phyloP scores from a whole-genome alignment of 2,113 vertebrate genomes.

The Neodontobutis hainanensis region DNA sequence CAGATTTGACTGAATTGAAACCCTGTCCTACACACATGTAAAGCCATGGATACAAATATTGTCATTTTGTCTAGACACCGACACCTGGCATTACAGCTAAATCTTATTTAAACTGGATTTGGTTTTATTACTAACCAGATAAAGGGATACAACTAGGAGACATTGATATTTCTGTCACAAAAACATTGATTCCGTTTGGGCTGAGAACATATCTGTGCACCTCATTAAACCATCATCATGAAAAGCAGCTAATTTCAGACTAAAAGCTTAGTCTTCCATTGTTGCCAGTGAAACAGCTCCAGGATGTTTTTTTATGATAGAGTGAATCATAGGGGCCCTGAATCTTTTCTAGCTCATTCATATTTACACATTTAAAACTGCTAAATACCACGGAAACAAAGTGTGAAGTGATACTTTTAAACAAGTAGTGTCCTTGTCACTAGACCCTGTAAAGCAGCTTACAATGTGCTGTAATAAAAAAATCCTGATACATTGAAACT shows the following conservation, averaged over 20 bases:
- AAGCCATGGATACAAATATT: not conserved
- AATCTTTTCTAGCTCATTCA: conserved; percentile 43
- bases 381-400: conserved; percentile 41
- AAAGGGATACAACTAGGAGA: conserved; percentile 25
- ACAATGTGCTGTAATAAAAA: conserved; percentile 27
- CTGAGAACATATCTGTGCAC: conserved; percentile 35
- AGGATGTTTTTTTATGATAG: conserved; percentile 35
- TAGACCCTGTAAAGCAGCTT: conserved; percentile 28
- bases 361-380: conserved; percentile 58
- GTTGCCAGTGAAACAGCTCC: conserved; percentile 46
- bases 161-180: conserved; percentile 20
- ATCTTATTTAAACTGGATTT: conserved; percentile 25
- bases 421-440: conserved; percentile 25
- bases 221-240: conserved; percentile 43
- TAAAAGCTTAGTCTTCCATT: conserved; percentile 46
- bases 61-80: conserved; percentile 17
- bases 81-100: conserved; percentile 3
- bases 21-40: not conserved
- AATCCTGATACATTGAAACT: conserved; percentile 2
- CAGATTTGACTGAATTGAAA: not conserved
- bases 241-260: conserved; percentile 57
- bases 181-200: conserved; percentile 43
- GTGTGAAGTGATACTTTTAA: conserved; percentile 50
- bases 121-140: conserved; percentile 12
- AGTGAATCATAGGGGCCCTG: conserved; percentile 59